phyloP scores from a whole-genome alignment of 2,888 invertebrate genomes.

The Nasonia oneida region DNA sequence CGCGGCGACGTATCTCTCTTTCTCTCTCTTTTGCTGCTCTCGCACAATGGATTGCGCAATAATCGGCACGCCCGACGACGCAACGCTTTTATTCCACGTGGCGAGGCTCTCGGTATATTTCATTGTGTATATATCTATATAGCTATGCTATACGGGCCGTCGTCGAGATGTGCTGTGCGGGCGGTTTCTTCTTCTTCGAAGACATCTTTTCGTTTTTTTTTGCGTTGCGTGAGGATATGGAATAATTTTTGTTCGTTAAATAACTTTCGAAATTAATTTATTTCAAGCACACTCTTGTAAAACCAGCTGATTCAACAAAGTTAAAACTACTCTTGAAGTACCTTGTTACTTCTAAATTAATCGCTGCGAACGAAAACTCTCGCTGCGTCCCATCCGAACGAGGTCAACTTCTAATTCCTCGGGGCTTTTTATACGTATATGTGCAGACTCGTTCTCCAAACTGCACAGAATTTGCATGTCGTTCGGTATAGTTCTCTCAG shows the following conservation, averaged over 20 bases:
- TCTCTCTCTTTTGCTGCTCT: not conserved
- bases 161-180: not conserved
- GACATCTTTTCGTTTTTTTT: not conserved
- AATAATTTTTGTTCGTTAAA: no score
- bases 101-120: not conserved
- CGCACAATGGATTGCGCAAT: conserved; percentile 28
- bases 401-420: not conserved
- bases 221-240: no score
- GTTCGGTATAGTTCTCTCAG: not conserved
- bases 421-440: not conserved
- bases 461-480: conserved; percentile 38
- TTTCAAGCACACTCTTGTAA: no score
- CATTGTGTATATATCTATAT: not conserved
- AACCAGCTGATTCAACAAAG: no score
- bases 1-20: conserved; percentile 6
- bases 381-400: not conserved
- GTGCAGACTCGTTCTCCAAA: not conserved
- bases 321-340: not conserved
- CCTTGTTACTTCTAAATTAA: not conserved
- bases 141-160: not conserved
- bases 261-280: no score
- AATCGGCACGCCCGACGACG: conserved; percentile 27
- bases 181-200: not conserved
- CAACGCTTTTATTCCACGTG: conserved; percentile 1
- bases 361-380: not conserved